Base-by-base conservation (phyloP, 2,113 vertebrate species). In the Hippocampus abdominalis region DNA sequence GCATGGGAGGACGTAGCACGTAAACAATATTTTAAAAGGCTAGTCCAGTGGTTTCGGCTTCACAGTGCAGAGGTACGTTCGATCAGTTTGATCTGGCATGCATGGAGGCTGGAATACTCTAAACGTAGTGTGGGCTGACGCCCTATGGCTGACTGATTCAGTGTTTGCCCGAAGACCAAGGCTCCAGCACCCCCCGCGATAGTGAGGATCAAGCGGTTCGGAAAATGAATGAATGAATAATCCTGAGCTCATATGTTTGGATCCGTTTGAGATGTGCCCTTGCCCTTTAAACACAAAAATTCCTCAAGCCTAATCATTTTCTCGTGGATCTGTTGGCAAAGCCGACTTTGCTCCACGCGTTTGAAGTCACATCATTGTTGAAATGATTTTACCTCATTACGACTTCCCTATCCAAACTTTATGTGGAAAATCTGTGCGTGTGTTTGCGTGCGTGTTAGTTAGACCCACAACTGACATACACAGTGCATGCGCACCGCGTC, bases 21-120 rank as follows among this genome's bases (percentile, higher is more conserved):
- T 60, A 60, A 60, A 27, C 8, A 60, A 60, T 60, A 60, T 60
- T 60, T 60, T n/a, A n/a, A n/a, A n/a, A n/a, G n/a, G n/a, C n/a
- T n/a, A n/a, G n/a, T n/a, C n/a, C n/a, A n/a, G n/a, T n/a, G n/a
- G n/a, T n/a, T n/a, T n/a, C n/a, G n/a, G n/a, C n/a, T n/a, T n/a
- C n/a, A n/a, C n/a, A n/a, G n/a, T n/a, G n/a, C n/a, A n/a, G n/a
- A n/a, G n/a, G n/a, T n/a, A n/a, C n/a, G n/a, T n/a, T n/a, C n/a
- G n/a, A n/a, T n/a, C n/a, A n/a, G n/a, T n/a, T n/a, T n/a, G n/a
- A n/a, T n/a, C n/a, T n/a, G n/a, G n/a, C n/a, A n/a, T n/a, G n/a
- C n/a, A n/a, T n/a, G n/a, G n/a, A n/a, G n/a, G n/a, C n/a, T n/a
- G n/a, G n/a, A n/a, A n/a, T n/a, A n/a, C n/a, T n/a, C n/a, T n/a